These are phyloP conservation scores for Phortica okadai DNA, from an alignment of 2,888 invertebrate genomes.

Conservation along the genomic window DNA sequence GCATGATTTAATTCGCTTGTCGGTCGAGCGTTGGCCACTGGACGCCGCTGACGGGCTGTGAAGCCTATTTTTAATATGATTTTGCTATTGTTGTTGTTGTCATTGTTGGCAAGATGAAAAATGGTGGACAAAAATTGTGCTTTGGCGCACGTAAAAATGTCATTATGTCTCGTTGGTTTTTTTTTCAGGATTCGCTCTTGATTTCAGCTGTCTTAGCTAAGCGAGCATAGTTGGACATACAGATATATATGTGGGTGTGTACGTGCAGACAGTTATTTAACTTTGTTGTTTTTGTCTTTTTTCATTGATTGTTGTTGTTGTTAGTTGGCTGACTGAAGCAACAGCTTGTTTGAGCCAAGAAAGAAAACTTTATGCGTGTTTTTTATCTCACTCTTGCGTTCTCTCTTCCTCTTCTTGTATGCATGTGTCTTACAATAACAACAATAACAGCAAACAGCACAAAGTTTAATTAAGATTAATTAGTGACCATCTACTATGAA, in stretches of 20 bases:
- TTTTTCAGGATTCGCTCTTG: too few species aligned
- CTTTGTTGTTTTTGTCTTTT: not conserved
- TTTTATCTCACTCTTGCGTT: not conserved
- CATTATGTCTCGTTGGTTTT: too few species aligned
- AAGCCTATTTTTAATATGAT: too few species aligned
- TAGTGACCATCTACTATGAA: constrained; percentile 41
- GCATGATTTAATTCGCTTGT: too few species aligned
- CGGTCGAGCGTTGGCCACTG: too few species aligned
- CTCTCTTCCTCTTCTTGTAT: not conserved
- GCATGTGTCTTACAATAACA: constrained; percentile 33
- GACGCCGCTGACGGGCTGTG: too few species aligned
- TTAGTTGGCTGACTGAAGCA: not conserved
- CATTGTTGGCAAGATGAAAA: too few species aligned
- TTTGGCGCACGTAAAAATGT: too few species aligned
- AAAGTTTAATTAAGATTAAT: constrained; percentile 68
- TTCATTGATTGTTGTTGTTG: not conserved
- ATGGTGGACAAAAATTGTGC: too few species aligned
- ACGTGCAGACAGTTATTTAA: not conserved
- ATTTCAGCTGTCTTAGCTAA: too few species aligned
- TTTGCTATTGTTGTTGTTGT: too few species aligned
- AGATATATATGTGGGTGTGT: not conserved
- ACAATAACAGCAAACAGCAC: constrained; percentile 40
- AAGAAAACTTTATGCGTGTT: not conserved
- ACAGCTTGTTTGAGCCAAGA: not conserved
- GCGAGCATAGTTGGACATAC: not conserved